phyloP scores from a whole-genome alignment of 2,888 invertebrate species.

The Cremastobaeus sp. region DNA sequence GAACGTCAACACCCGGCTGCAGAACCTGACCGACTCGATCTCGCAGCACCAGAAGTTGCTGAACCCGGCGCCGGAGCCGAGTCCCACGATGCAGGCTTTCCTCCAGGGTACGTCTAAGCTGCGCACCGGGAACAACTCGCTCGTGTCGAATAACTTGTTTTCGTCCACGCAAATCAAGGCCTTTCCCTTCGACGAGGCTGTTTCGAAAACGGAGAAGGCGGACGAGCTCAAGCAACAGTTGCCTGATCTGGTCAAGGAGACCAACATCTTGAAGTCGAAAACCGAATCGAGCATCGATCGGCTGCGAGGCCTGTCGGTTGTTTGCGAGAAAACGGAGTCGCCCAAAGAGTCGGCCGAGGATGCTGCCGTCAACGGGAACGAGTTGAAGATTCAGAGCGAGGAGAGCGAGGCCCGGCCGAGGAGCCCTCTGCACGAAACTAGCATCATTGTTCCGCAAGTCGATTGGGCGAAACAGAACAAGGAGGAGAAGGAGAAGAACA shows the following conservation, averaged over 20 bases:
- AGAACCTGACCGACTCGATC: constrained; percentile 90
- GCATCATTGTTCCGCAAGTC: constrained; percentile 83
- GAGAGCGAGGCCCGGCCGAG: constrained; percentile 77
- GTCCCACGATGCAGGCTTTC: constrained; percentile 85
- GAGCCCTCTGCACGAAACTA: constrained; percentile 83
- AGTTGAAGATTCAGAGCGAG: constrained; percentile 56
- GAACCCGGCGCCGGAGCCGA: constrained; percentile 86
- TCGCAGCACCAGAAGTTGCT: constrained; percentile 92
- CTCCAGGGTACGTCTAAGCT: constrained; percentile 78
- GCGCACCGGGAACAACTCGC: constrained; percentile 54
- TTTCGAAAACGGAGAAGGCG: constrained; percentile 23
- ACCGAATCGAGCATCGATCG: constrained; percentile 71
- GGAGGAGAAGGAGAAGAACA: constrained; percentile 68
- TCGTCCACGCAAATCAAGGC: constrained; percentile 49
- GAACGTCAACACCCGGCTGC: constrained; percentile 89
- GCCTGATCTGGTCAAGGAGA: constrained; percentile 75
- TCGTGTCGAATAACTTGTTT: constrained; percentile 69
- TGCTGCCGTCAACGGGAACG: constrained; percentile 46
- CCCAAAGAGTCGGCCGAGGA: constrained; percentile 52
- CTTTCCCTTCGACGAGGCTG: constrained; percentile 53
- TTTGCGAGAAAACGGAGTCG: constrained; percentile 45
- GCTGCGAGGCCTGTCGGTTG: constrained; percentile 54
- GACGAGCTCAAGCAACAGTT: constrained; percentile 62
- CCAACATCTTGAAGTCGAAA: constrained; percentile 73
- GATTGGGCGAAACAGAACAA: constrained; percentile 80